Base-by-base conservation (phyloP, 2,888 invertebrate genomes). In the Andrena haemorrhoa region DNA sequence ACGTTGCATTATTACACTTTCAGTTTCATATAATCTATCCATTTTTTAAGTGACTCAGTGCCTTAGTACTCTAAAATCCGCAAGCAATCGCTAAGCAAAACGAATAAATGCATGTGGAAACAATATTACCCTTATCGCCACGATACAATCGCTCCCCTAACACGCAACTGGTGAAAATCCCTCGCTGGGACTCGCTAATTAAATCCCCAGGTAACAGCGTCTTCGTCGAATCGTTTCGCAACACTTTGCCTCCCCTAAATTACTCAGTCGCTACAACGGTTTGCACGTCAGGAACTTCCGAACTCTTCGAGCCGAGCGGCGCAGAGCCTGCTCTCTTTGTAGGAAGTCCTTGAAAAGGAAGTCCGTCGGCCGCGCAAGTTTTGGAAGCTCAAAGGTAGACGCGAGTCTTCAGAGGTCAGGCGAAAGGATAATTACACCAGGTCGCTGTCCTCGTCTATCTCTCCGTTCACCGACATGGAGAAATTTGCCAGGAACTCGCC, bases 381-480 rank as follows among this genome's bases (percentile, higher is more conserved):
- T 75, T 16, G 35, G 33, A 31, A 69, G 49, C 49, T 58, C 47
- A 26, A 69, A 70, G 66, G 64, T 60, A 20, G 47, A 79, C 56
- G 51, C 26, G 10, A 63, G 49, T 51, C 29, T 65, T 23, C 64
- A 10, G 12, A 69, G 29, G 58, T 70, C 75, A 58, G 61, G 49
- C 63, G 60, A 10, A 69, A 51, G 61, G 69, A 64, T 79, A 70
- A 79, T 79, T 79, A 70, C 64, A 58, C 64, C 20, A 60, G 65
- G 51, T 75, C 26, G 7, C 49, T 49, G 49, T 70, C 26, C 35
- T 20, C 47, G 20, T 35, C 23, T 12, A 16, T 20, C 26, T 33
- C 29, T 1, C 23, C 31, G 16, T 10, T 4, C 29, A 3, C 1
- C 8, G 16, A 5, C 8, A 35, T 2, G 5, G 23, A 16, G 35